phyloP scores from a whole-genome alignment of 1,140 invertebrate species.

The Heliconius nattereri region DNA sequence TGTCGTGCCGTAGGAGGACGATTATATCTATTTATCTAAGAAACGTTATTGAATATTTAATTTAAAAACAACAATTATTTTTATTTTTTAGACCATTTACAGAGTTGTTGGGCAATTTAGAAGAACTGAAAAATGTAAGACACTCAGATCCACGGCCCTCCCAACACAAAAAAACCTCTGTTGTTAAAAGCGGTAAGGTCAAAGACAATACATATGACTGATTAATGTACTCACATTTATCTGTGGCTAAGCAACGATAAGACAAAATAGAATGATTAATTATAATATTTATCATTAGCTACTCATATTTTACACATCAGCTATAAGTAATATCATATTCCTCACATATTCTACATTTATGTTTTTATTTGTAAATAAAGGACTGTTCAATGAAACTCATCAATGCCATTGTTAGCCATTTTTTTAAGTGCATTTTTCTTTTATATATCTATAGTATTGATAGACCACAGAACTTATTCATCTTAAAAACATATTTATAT shows the following conservation, averaged over 20 bases:
- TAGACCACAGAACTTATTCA: too few species aligned
- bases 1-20: too few species aligned
- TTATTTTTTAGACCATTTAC: slow-evolving; percentile 67
- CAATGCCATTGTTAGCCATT: background rate
- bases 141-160: slow-evolving; percentile 61
- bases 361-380: background rate
- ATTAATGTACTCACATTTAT: slow-evolving; percentile 7
- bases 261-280: background rate
- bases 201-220: slow-evolving; percentile 9
- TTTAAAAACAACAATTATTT: slow-evolving; percentile 27
- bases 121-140: slow-evolving; percentile 67
- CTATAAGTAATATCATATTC: background rate
- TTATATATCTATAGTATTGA: too few species aligned
- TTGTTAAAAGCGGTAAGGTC: slow-evolving; percentile 71
- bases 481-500: too few species aligned
- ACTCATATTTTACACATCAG: background rate
- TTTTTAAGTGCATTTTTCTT: background rate
- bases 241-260: slow-evolving; percentile 6
- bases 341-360: background rate
- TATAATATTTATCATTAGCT: background rate
- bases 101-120: slow-evolving; percentile 72
- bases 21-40: too few species aligned
- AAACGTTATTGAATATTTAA: background rate
- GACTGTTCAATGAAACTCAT: background rate
- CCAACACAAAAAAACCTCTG: slow-evolving; percentile 63